Evolutionary conservation across 2,888 invertebrate genomes (phyloP), one percentile per base, ranked within the genome.

Genomic region (Magallana nippona): DNA sequence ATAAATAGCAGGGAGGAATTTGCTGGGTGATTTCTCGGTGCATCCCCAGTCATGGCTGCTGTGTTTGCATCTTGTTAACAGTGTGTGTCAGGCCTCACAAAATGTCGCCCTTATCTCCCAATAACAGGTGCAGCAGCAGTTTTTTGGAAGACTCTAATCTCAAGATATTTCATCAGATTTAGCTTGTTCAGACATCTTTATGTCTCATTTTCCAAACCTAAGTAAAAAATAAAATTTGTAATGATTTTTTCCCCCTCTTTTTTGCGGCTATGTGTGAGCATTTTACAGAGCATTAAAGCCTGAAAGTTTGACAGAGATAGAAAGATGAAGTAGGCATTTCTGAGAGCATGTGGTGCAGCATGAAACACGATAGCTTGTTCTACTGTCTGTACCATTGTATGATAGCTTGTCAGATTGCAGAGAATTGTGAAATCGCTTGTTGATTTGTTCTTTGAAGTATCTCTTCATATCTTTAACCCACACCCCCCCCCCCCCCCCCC

Each of bases 151-250:
- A 32, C 27, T 71, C 71, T 71, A 71, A 71, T 71, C 71, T 71
- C 27, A 3, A 71, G 71, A 71, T 32, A 32, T 71, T 71, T 71
- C 71, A 71, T 71, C 71, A 71, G 71, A 27, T 13, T 22, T 32
- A 15, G 71, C 27, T 71, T 71, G 13, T 71, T 15, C 71, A 71
- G 71, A 71, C 71, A 71, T 71, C 71, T 71, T 71, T 71, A 71
- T 71, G 71, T 71, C 71, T 71, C 71, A 44, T 71, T 71, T 60
- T 71, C 71, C 10, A 15, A 27, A 32, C 71, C 71, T 71, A 5
- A 44, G 44, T 71, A 32, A 27, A 71, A 71, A 71, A 22, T 27
- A 44, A 44, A 44, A 27, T 1, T 71, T 27, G 22, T 71, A 71
- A 15, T 71, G 44, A 44, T 44, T 44, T 44, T 27, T 44, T 0